phyloP scores from a whole-genome alignment of 2,888 invertebrate genomes.

The Leucania comma region DNA sequence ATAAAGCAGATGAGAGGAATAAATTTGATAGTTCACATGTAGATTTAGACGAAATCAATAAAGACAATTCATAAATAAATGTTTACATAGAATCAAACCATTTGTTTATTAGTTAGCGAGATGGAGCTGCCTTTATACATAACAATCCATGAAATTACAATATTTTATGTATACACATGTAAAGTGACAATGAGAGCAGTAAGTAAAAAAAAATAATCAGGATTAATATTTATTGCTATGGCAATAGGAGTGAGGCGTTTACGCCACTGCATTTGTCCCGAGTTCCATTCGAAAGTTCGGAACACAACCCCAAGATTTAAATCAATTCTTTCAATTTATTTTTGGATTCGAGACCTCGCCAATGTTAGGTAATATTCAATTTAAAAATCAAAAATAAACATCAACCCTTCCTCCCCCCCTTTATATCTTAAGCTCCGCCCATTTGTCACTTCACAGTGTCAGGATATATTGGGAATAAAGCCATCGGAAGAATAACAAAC shows the following conservation, averaged over 20 bases:
- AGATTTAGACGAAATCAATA: slow-evolving; percentile 30
- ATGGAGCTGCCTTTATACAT: slow-evolving; percentile 41
- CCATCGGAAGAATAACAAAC: neutral
- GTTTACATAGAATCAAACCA: slow-evolving; percentile 23
- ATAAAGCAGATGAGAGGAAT: slow-evolving; percentile 40
- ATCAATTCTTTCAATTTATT: too few relatives aligned
- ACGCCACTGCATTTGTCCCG: neutral
- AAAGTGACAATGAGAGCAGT: neutral
- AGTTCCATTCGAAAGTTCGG: neutral
- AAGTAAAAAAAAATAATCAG: neutral
- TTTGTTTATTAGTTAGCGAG: slow-evolving; percentile 38
- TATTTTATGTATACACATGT: neutral
- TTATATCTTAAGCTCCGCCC: neutral
- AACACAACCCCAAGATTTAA: neutral
- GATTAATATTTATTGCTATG: too few relatives aligned
- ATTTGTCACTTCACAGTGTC: neutral
- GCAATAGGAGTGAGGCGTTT: neutral
- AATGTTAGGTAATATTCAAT: neutral
- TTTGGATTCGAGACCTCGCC: neutral
- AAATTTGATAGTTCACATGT: slow-evolving; percentile 37
- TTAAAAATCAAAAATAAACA: neutral
- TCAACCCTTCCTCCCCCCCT: neutral
- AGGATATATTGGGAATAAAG: slow-evolving; percentile 5
- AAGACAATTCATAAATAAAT: slow-evolving; percentile 15
- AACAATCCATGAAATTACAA: neutral